phyloP scores from a whole-genome alignment of 2,113 vertebrate genomes.

The Ptilonorhynchus violaceus region DNA sequence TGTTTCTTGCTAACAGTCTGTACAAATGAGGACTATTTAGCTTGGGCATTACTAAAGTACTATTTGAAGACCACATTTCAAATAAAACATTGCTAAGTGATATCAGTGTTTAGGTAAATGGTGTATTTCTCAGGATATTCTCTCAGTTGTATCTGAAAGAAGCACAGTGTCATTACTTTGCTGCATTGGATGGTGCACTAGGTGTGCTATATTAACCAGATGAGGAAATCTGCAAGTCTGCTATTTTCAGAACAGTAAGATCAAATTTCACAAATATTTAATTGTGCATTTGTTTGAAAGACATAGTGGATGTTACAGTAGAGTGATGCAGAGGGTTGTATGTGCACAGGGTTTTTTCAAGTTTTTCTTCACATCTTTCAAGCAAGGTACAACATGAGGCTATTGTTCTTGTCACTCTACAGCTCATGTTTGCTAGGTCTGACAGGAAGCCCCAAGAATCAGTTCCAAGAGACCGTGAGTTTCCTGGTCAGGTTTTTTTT shows the following conservation, averaged over 20 bases:
- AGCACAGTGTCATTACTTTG: not conserved
- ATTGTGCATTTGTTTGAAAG: not conserved
- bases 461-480: not conserved
- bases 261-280: not conserved
- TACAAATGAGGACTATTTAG: not conserved
- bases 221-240: not conserved
- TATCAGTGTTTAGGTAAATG: not conserved
- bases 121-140: not conserved
- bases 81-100: not conserved
- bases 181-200: not conserved
- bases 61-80: not conserved
- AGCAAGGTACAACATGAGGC: not conserved
- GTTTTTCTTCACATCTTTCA: not conserved
- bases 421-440: not conserved
- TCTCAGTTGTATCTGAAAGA: not conserved
- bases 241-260: not conserved
- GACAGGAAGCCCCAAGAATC: not conserved
- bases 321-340: not conserved
- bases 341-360: not conserved
- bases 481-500: not conserved
- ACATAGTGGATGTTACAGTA: not conserved
- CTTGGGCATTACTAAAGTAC: not conserved
- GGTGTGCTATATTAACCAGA: not conserved
- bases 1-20: not conserved
- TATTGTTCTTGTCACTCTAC: not conserved